These are phyloP conservation scores for Caenorhabditis latens DNA, from an alignment of 1,140 invertebrate species.

Conservation along the genomic window DNA sequence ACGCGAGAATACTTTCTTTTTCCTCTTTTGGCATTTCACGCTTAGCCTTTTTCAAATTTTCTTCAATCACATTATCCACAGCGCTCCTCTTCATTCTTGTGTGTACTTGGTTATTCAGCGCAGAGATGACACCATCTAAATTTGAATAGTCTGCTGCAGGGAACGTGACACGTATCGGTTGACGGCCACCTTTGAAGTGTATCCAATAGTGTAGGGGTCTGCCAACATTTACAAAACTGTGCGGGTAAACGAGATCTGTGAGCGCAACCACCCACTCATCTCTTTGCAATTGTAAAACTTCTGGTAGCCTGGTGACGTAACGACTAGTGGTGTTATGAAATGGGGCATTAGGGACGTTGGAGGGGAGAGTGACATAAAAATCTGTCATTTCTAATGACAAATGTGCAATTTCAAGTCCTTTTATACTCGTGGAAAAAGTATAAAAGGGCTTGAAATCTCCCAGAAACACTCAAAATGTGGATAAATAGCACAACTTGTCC, in stretches of 20 bases:
- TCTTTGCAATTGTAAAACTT: conserved; percentile 2
- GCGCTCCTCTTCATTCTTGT: too few species aligned
- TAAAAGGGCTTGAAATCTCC: too few species aligned
- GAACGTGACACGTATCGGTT: not conserved
- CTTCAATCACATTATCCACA: too few species aligned
- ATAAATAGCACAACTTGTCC: too few species aligned
- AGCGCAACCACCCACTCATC: not conserved
- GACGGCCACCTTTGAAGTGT: not conserved
- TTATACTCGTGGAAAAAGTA: too few species aligned
- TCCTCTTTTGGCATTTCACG: too few species aligned
- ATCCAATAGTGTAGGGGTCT: not conserved
- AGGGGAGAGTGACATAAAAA: not conserved
- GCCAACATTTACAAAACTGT: not conserved
- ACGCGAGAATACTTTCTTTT: too few species aligned
- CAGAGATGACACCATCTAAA: not conserved
- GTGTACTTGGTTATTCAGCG: not conserved
- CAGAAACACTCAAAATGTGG: too few species aligned
- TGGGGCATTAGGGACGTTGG: not conserved
- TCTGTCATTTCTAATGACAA: not conserved
- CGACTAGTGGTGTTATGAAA: not conserved
- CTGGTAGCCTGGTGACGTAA: not conserved
- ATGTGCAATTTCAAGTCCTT: not conserved
- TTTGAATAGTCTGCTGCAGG: not conserved
- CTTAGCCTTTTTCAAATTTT: not conserved
- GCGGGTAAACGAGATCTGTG: not conserved